Percentiles rank a stretch among this genome's conserved stretches.
Evolutionary conservation across 2,888 invertebrate species (phyloP).

Genomic region (Phorcus lineatus): DNA sequence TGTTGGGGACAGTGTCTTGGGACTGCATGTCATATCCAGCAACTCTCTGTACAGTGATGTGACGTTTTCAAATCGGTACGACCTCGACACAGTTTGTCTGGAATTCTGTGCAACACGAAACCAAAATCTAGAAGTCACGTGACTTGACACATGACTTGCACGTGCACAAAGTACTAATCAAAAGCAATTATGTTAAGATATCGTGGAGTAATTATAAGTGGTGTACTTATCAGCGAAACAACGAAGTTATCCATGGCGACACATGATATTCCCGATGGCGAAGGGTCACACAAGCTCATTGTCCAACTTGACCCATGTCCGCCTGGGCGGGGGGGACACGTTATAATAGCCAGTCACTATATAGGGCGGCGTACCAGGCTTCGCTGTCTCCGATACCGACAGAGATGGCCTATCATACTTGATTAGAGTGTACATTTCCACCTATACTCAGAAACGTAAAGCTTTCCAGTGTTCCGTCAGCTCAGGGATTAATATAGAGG

Average conservation of each 20-base stretch:
- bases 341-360: neutral
- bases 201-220: neutral
- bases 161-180: neutral
- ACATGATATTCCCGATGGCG: neutral
- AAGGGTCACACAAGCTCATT: conserved; percentile 11
- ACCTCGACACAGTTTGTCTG: too few species aligned
- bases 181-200: neutral
- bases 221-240: neutral
- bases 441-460: neutral
- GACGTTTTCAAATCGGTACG: too few species aligned
- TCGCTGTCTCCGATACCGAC: neutral
- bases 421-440: conserved; percentile 1
- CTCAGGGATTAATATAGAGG: too few species aligned
- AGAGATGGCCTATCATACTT: neutral
- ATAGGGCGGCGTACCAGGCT: neutral
- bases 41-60: too few species aligned
- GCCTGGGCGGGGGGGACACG: neutral
- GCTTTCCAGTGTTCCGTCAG: too few species aligned
- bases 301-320: neutral
- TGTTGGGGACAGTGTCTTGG: too few species aligned
- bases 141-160: conserved; percentile 3
- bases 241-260: neutral
- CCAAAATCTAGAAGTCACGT: neutral
- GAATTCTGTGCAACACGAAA: too few species aligned
- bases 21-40: too few species aligned